Percentiles rank a stretch among this genome's conserved stretches.
phyloP scores from a whole-genome alignment of 1,140 invertebrate genomes.

The Hyles euphorbiae region DNA sequence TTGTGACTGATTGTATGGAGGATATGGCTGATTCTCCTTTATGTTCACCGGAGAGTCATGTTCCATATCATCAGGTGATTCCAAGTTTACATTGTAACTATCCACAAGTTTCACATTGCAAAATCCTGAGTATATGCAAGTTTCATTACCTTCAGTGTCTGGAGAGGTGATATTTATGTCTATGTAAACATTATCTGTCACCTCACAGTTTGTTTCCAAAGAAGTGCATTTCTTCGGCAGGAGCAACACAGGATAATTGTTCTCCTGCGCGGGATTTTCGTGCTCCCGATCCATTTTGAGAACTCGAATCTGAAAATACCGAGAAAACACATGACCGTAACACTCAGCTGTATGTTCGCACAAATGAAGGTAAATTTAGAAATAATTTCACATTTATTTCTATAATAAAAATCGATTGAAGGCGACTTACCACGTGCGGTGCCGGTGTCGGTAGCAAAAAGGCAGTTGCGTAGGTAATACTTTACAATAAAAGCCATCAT shows the following conservation, averaged over 20 bases:
- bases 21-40: conserved; percentile 25
- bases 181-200: conserved; percentile 48
- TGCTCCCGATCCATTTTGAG: conserved; percentile 25
- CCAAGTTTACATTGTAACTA: conserved; percentile 34
- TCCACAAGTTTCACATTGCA: conserved; percentile 57
- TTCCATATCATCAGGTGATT: conserved; percentile 9
- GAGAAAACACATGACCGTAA: conserved; percentile 12
- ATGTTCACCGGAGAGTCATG: conserved; percentile 2
- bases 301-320: conserved; percentile 4
- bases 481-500: not conserved
- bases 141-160: conserved; percentile 47
- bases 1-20: conserved; percentile 42
- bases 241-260: not conserved
- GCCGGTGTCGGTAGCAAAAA: conserved; percentile 26
- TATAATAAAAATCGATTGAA: conserved; percentile 33
- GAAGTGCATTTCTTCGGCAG: conserved; percentile 2
- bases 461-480: not conserved
- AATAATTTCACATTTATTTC: conserved; percentile 21
- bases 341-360: not conserved
- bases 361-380: conserved; percentile 47
- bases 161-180: conserved; percentile 48
- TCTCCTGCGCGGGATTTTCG: conserved; percentile 21
- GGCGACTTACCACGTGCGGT: conserved; percentile 47
- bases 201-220: conserved; percentile 43
- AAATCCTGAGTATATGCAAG: conserved; percentile 48